Conservation (phyloP, 2,888 invertebrate genomes). For the Sericinus montela region DNA sequence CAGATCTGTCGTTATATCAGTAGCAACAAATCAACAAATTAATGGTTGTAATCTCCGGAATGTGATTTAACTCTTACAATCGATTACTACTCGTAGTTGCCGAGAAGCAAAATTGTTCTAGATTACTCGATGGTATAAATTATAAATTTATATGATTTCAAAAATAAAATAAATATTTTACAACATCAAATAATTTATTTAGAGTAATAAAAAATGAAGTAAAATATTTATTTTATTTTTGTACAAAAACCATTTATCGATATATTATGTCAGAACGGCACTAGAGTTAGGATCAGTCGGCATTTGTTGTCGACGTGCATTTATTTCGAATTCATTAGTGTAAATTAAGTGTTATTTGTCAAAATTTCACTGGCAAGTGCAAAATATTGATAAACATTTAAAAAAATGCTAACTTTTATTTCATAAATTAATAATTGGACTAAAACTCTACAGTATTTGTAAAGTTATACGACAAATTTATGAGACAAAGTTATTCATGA, state of each 20-base stretch:
- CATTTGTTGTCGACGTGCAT: constrained; percentile 61
- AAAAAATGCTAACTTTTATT: constrained; percentile 34
- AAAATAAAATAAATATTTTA: too few relatives aligned
- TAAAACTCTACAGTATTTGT: constrained; percentile 28
- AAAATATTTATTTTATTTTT: too few relatives aligned
- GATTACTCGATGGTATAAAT: too few relatives aligned
- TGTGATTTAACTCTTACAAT: too few relatives aligned
- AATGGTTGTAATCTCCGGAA: too few relatives aligned
- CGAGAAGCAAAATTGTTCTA: too few relatives aligned
- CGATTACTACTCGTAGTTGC: too few relatives aligned
- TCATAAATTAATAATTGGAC: not conserved
- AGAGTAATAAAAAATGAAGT: too few relatives aligned
- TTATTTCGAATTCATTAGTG: constrained; percentile 72
- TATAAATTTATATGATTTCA: too few relatives aligned
- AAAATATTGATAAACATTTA: constrained; percentile 71
- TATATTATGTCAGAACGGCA: constrained; percentile 31
- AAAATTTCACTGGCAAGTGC: constrained; percentile 58
- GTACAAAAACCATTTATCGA: not conserved
- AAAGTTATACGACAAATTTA: constrained; percentile 52
- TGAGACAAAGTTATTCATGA: constrained; percentile 63
- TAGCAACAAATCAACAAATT: too few relatives aligned
- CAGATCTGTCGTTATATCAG: too few relatives aligned
- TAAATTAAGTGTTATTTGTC: constrained; percentile 78
- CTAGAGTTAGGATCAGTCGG: constrained; percentile 33
- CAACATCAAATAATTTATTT: too few relatives aligned